These are phyloP conservation scores for Eulemur rufifrons DNA, from an alignment of 2,113 vertebrate species.

Conservation along the genomic window DNA sequence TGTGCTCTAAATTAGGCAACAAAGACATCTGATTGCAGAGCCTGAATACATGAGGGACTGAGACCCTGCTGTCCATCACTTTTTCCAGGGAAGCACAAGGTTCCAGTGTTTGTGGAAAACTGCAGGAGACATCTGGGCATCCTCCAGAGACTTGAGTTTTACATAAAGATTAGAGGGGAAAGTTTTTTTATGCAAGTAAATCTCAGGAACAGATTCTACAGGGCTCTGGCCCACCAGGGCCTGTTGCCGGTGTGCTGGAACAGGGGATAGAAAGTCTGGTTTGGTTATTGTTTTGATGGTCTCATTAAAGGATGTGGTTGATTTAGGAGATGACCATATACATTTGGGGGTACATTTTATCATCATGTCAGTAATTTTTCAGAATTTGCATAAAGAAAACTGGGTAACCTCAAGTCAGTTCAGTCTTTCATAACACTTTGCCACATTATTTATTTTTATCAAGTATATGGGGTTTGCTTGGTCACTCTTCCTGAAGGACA, in stretches of 20 bases:
- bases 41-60: background rate
- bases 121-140: background rate
- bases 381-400: background rate
- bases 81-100: background rate
- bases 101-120: background rate
- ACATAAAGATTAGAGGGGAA: background rate
- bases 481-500: background rate
- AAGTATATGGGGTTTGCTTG: background rate
- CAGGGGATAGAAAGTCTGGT: background rate
- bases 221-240: fast-evolving
- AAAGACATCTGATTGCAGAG: background rate
- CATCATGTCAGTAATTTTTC: background rate
- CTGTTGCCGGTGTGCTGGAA: background rate
- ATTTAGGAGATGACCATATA: background rate
- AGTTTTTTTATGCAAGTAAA: background rate
- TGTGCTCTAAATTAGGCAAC: background rate
- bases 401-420: background rate
- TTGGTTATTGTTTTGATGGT: background rate
- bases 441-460: background rate
- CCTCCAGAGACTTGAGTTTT: background rate
- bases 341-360: background rate
- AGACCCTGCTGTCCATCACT: too few relatives aligned
- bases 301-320: background rate
- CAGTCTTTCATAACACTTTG: background rate
- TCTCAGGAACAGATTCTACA: background rate